phyloP scores from a whole-genome alignment of 2,797 vertebrate species.

The Rhabdomys pumilio region DNA sequence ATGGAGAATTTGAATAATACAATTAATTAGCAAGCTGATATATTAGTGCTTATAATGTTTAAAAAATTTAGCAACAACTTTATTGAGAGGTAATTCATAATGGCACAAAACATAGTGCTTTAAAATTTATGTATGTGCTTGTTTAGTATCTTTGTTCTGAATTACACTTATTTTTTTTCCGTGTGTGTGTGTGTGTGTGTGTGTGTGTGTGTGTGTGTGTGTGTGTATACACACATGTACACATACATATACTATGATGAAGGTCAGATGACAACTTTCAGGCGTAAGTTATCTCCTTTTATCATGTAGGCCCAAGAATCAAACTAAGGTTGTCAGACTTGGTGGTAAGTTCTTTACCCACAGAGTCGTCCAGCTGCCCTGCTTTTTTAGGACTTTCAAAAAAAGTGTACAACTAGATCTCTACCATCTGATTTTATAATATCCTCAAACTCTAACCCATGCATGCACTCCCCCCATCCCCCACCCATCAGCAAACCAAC shows the following conservation, averaged over 20 bases:
- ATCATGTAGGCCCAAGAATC: neutral
- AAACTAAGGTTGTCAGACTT: neutral
- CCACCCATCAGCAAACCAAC: neutral
- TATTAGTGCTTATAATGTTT: neutral
- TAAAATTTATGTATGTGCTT: neutral
- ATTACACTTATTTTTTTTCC: neutral
- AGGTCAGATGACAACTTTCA: neutral
- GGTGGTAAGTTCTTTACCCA: neutral
- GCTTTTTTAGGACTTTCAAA: slow-evolving; percentile 47
- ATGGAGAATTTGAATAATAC: neutral
- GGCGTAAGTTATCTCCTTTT: neutral
- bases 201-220: neutral
- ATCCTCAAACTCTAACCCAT: neutral
- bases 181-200: neutral
- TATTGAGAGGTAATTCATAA: neutral
- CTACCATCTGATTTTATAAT: slow-evolving; percentile 40
- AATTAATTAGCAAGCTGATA: slow-evolving; percentile 14
- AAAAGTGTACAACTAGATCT: neutral
- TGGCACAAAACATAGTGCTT: neutral
- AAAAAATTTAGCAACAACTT: slow-evolving; percentile 34
- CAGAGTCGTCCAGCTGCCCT: neutral
- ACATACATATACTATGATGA: neutral
- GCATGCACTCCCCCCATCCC: too few relatives aligned
- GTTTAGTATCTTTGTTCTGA: neutral
- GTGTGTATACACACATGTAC: neutral